Evolutionary conservation across 2,113 vertebrate genomes (phyloP), one percentile per base, ranked within the genome.

Genomic region (Narcine bancroftii): DNA sequence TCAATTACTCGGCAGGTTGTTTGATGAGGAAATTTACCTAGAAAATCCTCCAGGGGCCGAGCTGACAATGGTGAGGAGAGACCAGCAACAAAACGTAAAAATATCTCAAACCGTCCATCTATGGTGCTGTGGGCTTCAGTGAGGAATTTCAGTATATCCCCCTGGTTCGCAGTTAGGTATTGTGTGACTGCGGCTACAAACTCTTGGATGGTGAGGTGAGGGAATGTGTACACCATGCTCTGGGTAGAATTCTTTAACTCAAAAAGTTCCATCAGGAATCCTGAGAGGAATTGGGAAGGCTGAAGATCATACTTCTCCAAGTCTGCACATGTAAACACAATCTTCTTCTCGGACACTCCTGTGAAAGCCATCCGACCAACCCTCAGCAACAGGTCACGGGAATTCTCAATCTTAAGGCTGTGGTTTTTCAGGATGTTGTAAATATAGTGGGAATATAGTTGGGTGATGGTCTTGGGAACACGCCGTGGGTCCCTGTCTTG

Each of bases 151-250:
- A 7, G 47, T 24, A 45, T 47, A 7, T 53, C 77, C 47, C 26
- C 11, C 6, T 45, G 77, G 10, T 53, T 2, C 13, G 77, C 45
- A 33, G 77, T 50, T 53, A 95, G 45, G 93, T 95, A 95, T 92
- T 95, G 95, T 39, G 93, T 94, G 0, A 93, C n/a, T 0, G 95
- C 96, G 89, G 94, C 79, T 47, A 96, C 29, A 87, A 97, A 96
- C 91, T 96, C 95, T 92, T 94, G 95, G 63, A 96, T 93, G 63
- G 93, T 81, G 1, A 93, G 94, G 66, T 95, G 95, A 72, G 92
- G 92, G 93, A 96, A 96, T 3, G 94, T 94, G 92, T 95, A 95
- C 21, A 93, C 65, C 56, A 33, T 7, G 26, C 63, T 26, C 81
- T 53, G 79, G 81, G 10, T 93, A 11, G 72, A 45, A 9, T 92